A percentile compares a stretch with the other conserved stretches of the same genome.
Evolutionary conservation across 2,797 vertebrate species (phyloP).

Genomic region (Aulostomus chinensis): DNA sequence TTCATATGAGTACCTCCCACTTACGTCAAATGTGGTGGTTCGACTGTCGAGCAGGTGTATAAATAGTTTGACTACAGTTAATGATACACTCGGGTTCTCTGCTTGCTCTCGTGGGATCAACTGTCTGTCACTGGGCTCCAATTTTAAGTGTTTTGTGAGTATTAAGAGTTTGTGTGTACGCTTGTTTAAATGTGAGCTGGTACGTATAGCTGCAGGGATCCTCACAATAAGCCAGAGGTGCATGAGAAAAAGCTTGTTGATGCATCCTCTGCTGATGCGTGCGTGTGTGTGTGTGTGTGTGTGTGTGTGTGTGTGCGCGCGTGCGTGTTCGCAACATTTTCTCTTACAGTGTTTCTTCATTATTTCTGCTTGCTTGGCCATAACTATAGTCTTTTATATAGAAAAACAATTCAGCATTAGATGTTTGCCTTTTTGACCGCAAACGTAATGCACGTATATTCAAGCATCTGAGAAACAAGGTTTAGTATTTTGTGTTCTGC

Average conservation of each 20-base stretch:
- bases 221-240: slow-evolving; percentile 21
- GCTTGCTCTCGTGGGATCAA: slow-evolving; percentile 28
- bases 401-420: too few species aligned
- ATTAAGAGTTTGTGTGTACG: slow-evolving; percentile 14
- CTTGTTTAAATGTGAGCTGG: slow-evolving; percentile 19
- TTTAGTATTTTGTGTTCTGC: background rate
- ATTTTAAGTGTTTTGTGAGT: slow-evolving; percentile 15
- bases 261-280: slow-evolving; percentile 10
- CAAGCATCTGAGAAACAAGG: too few species aligned
- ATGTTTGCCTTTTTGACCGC: too few species aligned
- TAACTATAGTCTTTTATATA: too few species aligned
- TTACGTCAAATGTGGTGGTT: slow-evolving; percentile 5
- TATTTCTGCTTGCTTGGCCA: too few species aligned
- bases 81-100: slow-evolving; percentile 37
- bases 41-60: slow-evolving; percentile 31
- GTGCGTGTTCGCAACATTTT: too few species aligned
- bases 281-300: background rate
- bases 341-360: too few species aligned
- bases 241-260: slow-evolving; percentile 16
- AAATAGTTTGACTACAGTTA: slow-evolving; percentile 36
- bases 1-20: slow-evolving; percentile 15
- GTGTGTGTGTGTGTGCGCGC: too few species aligned
- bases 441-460: too few species aligned
- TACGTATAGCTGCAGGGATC: slow-evolving; percentile 19
- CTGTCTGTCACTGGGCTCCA: slow-evolving; percentile 47